Conservation (phyloP, 1,140 invertebrate genomes). For the Ganaspis sp. region DNA sequence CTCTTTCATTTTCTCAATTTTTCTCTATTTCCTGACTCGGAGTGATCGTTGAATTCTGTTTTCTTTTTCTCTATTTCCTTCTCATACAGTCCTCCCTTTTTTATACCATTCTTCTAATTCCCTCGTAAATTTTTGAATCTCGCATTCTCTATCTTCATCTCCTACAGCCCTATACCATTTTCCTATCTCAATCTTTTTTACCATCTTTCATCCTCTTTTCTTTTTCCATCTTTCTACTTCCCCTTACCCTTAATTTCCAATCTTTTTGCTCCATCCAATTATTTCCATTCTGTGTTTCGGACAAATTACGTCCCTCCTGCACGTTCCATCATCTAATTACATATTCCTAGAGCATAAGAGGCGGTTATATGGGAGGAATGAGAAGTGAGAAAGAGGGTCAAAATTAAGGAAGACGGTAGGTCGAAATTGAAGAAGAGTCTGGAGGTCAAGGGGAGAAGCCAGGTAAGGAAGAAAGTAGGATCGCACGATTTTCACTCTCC, state of each 20-base stretch:
- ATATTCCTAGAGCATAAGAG: not conserved
- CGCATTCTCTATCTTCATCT: not conserved
- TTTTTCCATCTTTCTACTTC: not conserved
- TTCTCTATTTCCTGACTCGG: not conserved
- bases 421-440: constrained; percentile 2
- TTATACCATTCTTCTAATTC: not conserved
- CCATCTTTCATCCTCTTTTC: not conserved
- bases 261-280: not conserved
- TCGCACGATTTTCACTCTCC: constrained; percentile 73
- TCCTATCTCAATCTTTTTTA: not conserved
- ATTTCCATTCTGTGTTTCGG: not conserved
- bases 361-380: no score
- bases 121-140: not conserved
- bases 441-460: constrained; percentile 25
- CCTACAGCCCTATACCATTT: no score
- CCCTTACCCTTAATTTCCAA: not conserved
- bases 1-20: not conserved
- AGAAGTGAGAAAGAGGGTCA: not conserved
- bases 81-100: not conserved
- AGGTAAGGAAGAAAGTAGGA: constrained; percentile 63
- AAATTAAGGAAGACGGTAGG: not conserved
- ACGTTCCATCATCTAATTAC: not conserved
- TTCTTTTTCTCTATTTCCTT: not conserved
- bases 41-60: not conserved
- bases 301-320: not conserved